These are phyloP conservation scores for Pangasius larnaudii DNA, from an alignment of 2,797 vertebrate species.

Conservation along the genomic window DNA sequence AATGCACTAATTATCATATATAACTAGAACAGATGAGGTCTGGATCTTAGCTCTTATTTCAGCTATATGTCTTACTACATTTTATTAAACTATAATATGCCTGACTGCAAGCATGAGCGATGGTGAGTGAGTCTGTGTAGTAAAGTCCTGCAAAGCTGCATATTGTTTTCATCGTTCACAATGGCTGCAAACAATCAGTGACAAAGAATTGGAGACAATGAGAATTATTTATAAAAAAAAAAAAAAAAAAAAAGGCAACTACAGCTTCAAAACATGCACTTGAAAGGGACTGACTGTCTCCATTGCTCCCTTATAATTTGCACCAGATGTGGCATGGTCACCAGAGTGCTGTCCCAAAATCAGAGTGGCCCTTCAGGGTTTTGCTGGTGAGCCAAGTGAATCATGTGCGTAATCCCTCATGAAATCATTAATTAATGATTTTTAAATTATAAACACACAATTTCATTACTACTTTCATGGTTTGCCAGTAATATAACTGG, in stretches of 20 bases:
- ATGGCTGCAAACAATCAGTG: background rate
- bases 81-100: background rate
- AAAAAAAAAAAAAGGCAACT: background rate
- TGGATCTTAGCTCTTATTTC: conserved; percentile 1
- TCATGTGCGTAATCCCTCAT: background rate
- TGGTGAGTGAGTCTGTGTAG: background rate
- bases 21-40: background rate
- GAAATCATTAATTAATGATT: conserved; percentile 16
- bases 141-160: background rate
- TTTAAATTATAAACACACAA: conserved; percentile 11
- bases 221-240: background rate
- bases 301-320: conserved; percentile 29
- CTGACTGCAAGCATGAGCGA: background rate
- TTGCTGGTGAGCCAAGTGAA: conserved; percentile 7
- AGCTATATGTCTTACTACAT: background rate
- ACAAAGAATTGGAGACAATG: conserved; percentile 26
- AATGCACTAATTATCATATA: background rate
- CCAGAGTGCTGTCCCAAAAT: conserved; percentile 26
- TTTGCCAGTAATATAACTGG: background rate
- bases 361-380: conserved; percentile 23
- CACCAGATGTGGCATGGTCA: conserved; percentile 42
- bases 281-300: conserved; percentile 31
- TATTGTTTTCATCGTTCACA: conserved; percentile 22
- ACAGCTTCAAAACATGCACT: conserved; percentile 27
- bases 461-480: background rate